phyloP scores from a whole-genome alignment of 2,113 vertebrate species.

The Ellobius talpinus region DNA sequence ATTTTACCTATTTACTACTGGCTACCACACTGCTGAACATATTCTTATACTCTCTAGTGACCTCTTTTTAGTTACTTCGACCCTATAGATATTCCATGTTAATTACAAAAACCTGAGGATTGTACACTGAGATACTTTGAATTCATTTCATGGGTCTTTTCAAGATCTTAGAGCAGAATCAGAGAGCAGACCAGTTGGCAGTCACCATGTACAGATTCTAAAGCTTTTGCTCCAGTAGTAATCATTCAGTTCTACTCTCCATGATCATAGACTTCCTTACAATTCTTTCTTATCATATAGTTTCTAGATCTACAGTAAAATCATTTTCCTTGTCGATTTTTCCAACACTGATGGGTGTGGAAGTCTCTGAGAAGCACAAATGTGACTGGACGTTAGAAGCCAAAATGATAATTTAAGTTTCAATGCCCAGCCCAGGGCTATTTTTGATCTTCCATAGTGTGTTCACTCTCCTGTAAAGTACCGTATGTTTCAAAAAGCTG shows the following conservation, averaged over 20 bases:
- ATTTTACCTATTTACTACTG: background rate
- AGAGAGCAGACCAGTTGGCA: background rate
- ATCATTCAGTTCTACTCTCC: background rate
- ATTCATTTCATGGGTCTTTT: background rate
- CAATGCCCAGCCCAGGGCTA: background rate
- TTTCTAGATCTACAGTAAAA: background rate
- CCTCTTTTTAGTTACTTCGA: background rate
- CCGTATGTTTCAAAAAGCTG: background rate
- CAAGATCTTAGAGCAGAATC: background rate
- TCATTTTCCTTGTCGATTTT: background rate
- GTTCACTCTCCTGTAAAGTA: background rate
- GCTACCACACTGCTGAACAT: background rate
- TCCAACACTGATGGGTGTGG: too few relatives aligned
- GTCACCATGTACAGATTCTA: background rate
- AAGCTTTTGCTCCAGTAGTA: background rate
- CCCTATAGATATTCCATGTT: background rate
- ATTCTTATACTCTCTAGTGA: too few relatives aligned
- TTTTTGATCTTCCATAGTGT: background rate
- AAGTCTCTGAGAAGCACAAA: background rate
- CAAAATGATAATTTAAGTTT: background rate
- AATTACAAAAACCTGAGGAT: background rate
- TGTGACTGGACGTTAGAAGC: background rate
- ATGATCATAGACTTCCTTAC: background rate
- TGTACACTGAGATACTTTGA: background rate
- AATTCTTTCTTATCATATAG: background rate